Conservation (phyloP, 2,888 invertebrate species). For the Polyommatus iphigenia region DNA sequence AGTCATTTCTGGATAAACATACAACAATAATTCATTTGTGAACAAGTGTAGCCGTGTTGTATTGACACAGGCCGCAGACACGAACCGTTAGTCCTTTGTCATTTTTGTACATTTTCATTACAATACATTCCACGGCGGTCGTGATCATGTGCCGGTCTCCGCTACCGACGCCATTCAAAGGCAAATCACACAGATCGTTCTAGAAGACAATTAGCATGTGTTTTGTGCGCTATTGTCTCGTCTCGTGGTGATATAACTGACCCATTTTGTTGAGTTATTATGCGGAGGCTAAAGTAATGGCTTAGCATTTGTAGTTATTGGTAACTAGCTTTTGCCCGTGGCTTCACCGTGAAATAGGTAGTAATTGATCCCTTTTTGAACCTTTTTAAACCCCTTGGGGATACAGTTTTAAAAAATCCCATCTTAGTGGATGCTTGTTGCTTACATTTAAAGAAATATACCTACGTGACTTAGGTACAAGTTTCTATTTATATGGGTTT, state of each 20-base stretch:
- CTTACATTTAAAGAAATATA: too few species aligned
- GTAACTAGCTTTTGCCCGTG: not conserved
- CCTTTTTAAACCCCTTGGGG: too few species aligned
- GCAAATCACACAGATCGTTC: constrained; percentile 44
- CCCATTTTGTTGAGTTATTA: constrained; percentile 28
- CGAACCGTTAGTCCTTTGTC: constrained; percentile 14
- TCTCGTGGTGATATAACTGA: constrained; percentile 35
- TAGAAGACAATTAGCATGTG: constrained; percentile 42
- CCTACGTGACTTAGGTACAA: too few species aligned
- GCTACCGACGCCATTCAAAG: constrained; percentile 45
- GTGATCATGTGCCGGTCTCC: constrained; percentile 32
- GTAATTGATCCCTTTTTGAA: too few species aligned
- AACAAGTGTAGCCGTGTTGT: not conserved
- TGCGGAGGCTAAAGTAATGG: constrained; percentile 1
- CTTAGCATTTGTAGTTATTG: not conserved
- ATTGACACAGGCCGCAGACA: constrained; percentile 7
- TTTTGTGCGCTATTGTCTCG: constrained; percentile 41
- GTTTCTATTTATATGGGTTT: too few species aligned
- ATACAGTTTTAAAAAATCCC: too few species aligned
- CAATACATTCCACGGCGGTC: constrained; percentile 24
- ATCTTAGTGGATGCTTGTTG: too few species aligned
- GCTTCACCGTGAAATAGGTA: not conserved
- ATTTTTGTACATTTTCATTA: constrained; percentile 23
- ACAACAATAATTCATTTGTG: not conserved
- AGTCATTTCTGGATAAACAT: not conserved